A percentile compares a stretch with the other conserved stretches of the same genome.
Conservation (phyloP, 2,113 vertebrate species). For the Myotis lucifugus region DNA sequence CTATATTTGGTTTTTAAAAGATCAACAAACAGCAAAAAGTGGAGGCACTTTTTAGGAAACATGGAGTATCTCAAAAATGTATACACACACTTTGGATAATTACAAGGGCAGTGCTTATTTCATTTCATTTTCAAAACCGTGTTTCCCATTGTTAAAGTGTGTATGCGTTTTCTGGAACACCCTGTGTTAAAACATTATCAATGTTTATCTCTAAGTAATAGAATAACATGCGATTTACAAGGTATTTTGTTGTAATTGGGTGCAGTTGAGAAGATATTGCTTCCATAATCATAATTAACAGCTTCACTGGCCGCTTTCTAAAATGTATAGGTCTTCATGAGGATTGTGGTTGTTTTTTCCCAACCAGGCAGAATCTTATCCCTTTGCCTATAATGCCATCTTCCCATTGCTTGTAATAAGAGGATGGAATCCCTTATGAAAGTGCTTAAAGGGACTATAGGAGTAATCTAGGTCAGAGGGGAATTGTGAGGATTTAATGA, state of each 20-base stretch:
- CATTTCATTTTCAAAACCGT: too few species aligned
- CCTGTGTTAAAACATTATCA: not conserved
- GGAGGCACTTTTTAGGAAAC: not conserved
- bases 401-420: not conserved
- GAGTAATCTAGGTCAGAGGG: not conserved
- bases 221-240: constrained; percentile 5
- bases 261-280: not conserved
- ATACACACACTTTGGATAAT: too few species aligned
- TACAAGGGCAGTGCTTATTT: too few species aligned
- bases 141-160: too few species aligned
- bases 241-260: not conserved
- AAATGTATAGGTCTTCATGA: not conserved
- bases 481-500: not conserved
- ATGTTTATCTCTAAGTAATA: not conserved
- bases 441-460: not conserved
- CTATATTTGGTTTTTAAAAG: not conserved
- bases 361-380: not conserved
- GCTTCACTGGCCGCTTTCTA: not conserved
- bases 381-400: not conserved
- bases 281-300: not conserved
- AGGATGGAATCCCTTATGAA: not conserved
- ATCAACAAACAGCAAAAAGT: not conserved
- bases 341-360: not conserved
- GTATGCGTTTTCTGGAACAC: too few species aligned
- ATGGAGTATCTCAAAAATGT: too few species aligned